Conservation (phyloP, 1,140 invertebrate genomes). For the Drosophila punjabiensis region DNA sequence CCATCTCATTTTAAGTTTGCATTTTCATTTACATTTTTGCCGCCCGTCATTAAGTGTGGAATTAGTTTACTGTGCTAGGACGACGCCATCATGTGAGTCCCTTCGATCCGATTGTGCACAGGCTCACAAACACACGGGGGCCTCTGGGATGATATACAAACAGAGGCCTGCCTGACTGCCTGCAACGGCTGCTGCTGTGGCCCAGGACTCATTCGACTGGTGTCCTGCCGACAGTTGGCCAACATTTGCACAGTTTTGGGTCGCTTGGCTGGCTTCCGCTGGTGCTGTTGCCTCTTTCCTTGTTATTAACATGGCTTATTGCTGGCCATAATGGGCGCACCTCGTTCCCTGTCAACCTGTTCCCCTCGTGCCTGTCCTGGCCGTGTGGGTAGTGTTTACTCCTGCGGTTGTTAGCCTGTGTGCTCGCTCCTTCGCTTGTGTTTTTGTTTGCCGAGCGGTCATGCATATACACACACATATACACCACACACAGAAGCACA, state of each 20-base stretch:
- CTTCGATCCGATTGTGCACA: conserved; percentile 37
- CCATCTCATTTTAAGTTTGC: conserved; percentile 6
- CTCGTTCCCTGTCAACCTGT: conserved; percentile 58
- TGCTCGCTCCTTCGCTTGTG: conserved; percentile 64
- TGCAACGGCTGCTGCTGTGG: conserved; percentile 11
- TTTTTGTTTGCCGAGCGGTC: conserved; percentile 74
- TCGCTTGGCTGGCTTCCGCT: conserved; percentile 45
- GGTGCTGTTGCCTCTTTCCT: conserved; percentile 28
- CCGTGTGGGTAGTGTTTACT: conserved; percentile 61
- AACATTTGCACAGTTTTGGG: conserved; percentile 78
- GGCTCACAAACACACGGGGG: conserved; percentile 14
- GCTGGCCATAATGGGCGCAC: conserved; percentile 72
- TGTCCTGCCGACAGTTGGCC: conserved; percentile 45
- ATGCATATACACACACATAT: conserved; percentile 40
- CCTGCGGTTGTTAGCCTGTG: conserved; percentile 73
- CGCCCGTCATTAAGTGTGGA: conserved; percentile 55
- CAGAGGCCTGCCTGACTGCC: conserved; percentile 42
- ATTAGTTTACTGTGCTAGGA: conserved; percentile 76
- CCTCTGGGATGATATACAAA: conserved; percentile 31
- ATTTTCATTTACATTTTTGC: conserved; percentile 6
- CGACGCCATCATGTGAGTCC: conserved; percentile 29
- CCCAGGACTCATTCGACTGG: conserved; percentile 24
- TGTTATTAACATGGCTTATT: conserved; percentile 83
- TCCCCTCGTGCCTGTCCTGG: conserved; percentile 3
- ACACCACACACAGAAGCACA: background rate